Percentiles rank a stretch among this genome's conserved stretches.
These are phyloP conservation scores for Cylindroiulus punctatus DNA, from an alignment of 2,888 invertebrate species.

Conservation along the genomic window DNA sequence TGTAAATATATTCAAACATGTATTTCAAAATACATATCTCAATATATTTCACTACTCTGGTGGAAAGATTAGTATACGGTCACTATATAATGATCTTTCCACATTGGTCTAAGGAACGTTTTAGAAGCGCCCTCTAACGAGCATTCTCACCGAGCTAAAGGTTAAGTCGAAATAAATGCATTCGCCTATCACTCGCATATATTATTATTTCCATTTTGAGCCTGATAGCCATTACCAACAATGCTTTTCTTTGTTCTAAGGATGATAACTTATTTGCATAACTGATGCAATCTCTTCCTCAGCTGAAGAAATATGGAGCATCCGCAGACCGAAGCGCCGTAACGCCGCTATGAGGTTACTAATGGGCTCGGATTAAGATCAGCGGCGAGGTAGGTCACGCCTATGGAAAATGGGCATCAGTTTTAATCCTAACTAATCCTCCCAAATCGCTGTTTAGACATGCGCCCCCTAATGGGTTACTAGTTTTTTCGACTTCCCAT, in stretches of 20 bases:
- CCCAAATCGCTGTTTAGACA: slow-evolving; percentile 38
- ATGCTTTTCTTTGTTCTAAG: neutral
- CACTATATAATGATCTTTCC: no score
- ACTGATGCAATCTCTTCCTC: slow-evolving; percentile 5
- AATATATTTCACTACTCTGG: no score
- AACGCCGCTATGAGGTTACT: neutral
- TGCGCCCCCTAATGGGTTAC: neutral
- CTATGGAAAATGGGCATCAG: neutral
- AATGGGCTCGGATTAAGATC: slow-evolving; percentile 23
- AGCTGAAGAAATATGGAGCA: slow-evolving; percentile 2
- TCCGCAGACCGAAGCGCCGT: slow-evolving; percentile 1
- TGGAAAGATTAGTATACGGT: no score
- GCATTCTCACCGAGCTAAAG: neutral
- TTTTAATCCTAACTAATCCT: slow-evolving; percentile 36
- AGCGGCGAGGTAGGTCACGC: neutral
- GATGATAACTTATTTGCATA: slow-evolving; percentile 18
- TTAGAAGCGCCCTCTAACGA: neutral
- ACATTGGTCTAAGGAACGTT: no score
- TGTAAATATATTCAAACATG: no score
- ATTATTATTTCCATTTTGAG: slow-evolving; percentile 2
- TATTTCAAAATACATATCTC: no score
- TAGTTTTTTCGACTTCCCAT: neutral
- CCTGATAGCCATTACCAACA: neutral
- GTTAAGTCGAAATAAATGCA: neutral
- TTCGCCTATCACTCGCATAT: slow-evolving; percentile 4